Base-by-base conservation (phyloP, 2,113 vertebrate species). In the Physeter macrocephalus region DNA sequence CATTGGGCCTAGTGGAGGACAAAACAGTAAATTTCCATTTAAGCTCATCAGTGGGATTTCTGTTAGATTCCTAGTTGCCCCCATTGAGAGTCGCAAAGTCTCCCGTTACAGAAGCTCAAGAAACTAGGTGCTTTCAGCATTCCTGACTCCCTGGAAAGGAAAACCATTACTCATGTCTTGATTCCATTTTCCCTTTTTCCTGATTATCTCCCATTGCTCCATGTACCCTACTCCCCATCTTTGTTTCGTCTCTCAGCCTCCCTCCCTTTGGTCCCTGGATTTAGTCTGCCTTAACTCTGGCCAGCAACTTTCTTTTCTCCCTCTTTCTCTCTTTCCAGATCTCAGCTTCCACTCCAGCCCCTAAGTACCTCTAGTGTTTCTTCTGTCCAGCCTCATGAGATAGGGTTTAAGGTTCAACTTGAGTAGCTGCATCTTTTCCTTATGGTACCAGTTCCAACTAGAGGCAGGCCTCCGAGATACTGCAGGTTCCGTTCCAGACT, bases 31-130 rank as follows among this genome's bases (percentile, higher is more conserved):
- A 69, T 94, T 97, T 97, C 93, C 90, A 92, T 43, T 75, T 41
- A 90, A 86, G 17, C 69, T 87, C 89, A 92, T 94, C 88, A 57
- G 31, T 14, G 21, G 54, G 43, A 78, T 94, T 98, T 97, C 92
- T 77, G 84, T 64, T 94, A 52, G 41, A 82, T 77, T 66, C 72
- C 80, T 92, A 69, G 90, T 75, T 96, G 75, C 88, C 59, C 72
- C 95, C 71, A 67, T 8, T 34, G 52, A 91, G n/a, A 80, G 72
- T 25, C 74, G 41, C 36, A 39, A 69, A 81, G 66, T 74, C 62
- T 96, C 71, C 61, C 85, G 43, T 96, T 88, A 77, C 54, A 94
- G 97, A 86, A 93, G 59, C 61, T 85, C 52, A 83, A 75, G 62
- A 89, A 34, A 90, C 67, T 80, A 90, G 23, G 82, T 95, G 67